phyloP scores from a whole-genome alignment of 2,797 vertebrate species.

The Halcyon badia region DNA sequence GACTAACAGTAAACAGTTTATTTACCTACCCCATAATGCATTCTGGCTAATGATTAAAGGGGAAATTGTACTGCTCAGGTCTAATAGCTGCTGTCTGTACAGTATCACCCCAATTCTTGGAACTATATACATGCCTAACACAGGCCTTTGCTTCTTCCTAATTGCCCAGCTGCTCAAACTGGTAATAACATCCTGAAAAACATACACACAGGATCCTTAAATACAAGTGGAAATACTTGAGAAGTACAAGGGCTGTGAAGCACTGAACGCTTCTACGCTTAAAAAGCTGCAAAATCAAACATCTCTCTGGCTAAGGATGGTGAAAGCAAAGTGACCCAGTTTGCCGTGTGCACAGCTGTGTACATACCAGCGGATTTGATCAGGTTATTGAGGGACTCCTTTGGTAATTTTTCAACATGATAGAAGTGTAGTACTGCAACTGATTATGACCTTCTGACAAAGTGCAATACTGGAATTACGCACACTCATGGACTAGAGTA shows the following conservation, averaged over 20 bases:
- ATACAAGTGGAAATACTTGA: not conserved
- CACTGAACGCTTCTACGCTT: not conserved
- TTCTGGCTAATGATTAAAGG: conserved; percentile 18
- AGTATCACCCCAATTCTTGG: not conserved
- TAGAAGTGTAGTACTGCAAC: not conserved
- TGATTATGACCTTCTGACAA: not conserved
- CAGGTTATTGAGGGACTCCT: not conserved
- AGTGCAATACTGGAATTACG: not conserved
- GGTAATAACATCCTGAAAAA: not conserved
- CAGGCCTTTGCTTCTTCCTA: not conserved
- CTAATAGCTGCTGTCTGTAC: not conserved
- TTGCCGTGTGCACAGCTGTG: not conserved
- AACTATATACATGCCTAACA: not conserved
- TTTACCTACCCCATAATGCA: not conserved
- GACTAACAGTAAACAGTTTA: not conserved
- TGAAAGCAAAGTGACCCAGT: not conserved
- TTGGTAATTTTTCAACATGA: not conserved
- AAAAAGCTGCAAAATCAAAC: not conserved
- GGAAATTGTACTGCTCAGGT: not conserved
- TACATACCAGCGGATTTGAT: rapidly evolving
- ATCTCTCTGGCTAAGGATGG: not conserved
- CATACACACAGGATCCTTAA: not conserved
- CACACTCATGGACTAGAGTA: not conserved
- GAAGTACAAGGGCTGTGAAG: not conserved
- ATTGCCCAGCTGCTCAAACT: not conserved